Base-by-base conservation (phyloP, 53 echinoderm and acorn worm species). In the Echinarachnius parma region DNA sequence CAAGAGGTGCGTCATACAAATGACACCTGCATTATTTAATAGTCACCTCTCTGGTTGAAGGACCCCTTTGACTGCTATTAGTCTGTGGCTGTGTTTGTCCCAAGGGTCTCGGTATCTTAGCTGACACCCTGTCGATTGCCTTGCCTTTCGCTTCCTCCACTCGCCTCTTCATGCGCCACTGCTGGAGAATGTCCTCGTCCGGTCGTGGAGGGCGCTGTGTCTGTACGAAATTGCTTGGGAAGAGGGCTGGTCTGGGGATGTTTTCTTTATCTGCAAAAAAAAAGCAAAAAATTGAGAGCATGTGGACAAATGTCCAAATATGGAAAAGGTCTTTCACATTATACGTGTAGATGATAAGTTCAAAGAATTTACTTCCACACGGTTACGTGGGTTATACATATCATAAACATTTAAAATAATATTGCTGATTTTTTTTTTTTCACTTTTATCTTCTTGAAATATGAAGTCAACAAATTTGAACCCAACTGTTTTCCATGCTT, bases 181-280 rank as follows among this genome's bases (percentile, higher is more conserved):
- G 95, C 32, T 94, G 81, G 7, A 94, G 81, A 34, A 94, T 94
- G 35, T 94, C 95, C 53, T 94, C 87, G 62, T 94, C 84, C 11
- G 83, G 83, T 4, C 75, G 46, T 5, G 54, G 57, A 22, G 77
- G 81, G 57, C 53, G 56, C 53, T 23, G 49, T 53, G 53, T 35
- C 24, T 20, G 34, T 34, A 11, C 25, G 53, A 52, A 35, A 4
- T 21, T 31, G 2, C 48, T 21, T 31, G 70, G 52, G 54, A 69
- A 69, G 10, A 62, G 46, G 9, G 59, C 26, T 36, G 60, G 61
- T 33, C 77, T 61, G 29, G 61, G 60, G 4, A 77, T 14, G 28
- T 77, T 77, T 20, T 77, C 77, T 49, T 77, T 77, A 49, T 77
- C 77, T 77, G 48, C n/a, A n/a, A n/a, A n/a, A n/a, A n/a, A n/a